Percentiles rank a stretch among this genome's conserved stretches.
phyloP scores from a whole-genome alignment of 2,888 invertebrate genomes.

The Ormia ochracea region DNA sequence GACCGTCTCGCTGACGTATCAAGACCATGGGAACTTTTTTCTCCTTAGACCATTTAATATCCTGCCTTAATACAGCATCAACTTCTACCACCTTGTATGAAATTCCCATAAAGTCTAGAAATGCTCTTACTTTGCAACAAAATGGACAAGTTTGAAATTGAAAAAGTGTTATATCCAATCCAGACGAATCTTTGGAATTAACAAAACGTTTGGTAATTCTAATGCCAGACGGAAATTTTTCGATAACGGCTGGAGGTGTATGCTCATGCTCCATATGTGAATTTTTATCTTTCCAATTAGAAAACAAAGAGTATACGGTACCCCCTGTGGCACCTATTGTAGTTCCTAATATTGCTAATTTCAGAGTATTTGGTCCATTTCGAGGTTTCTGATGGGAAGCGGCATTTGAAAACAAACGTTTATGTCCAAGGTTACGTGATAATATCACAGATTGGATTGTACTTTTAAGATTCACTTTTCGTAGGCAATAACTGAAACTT shows the following conservation, averaged over 20 bases:
- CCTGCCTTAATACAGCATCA: conserved; percentile 93
- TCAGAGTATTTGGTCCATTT: conserved; percentile 72
- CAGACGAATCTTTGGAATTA: conserved; percentile 81
- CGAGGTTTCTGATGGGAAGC: conserved; percentile 21
- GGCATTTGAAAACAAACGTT: conserved; percentile 26
- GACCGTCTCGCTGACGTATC: conserved; percentile 83
- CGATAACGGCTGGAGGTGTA: conserved; percentile 73
- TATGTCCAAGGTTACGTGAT: conserved; percentile 50
- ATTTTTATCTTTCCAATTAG: conserved; percentile 67
- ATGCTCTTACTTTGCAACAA: conserved; percentile 93
- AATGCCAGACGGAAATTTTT: conserved; percentile 77
- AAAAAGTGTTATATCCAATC: conserved; percentile 90
- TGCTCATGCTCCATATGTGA: conserved; percentile 76
- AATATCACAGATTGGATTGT: not conserved
- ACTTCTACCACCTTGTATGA: conserved; percentile 98
- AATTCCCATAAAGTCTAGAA: conserved; percentile 93
- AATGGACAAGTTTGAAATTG: conserved; percentile 99
- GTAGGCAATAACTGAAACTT: conserved; percentile 59
- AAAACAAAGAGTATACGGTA: conserved; percentile 77
- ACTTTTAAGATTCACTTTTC: conserved; percentile 35
- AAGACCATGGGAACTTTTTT: conserved; percentile 96
- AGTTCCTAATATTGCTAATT: conserved; percentile 80
- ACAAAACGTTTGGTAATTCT: conserved; percentile 81
- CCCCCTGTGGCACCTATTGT: conserved; percentile 80
- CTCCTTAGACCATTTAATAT: conserved; percentile 94